Base-by-base conservation (phyloP, 2,888 invertebrate species). In the Lithophane socia region DNA sequence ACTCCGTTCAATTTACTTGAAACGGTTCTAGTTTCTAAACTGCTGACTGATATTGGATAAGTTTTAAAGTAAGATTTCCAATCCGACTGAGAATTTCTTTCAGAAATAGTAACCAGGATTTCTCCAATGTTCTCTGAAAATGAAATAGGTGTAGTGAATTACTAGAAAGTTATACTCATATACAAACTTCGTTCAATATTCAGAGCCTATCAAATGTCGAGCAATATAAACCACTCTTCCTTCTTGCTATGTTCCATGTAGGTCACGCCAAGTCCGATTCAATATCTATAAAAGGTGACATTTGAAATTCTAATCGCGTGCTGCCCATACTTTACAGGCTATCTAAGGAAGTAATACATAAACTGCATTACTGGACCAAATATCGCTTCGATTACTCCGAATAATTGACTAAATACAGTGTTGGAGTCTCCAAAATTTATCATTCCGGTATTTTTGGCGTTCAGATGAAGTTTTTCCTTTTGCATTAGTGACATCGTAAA, bases 231-330 rank as follows among this genome's bases (percentile, higher is more conserved):
- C 37, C 42, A 70, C 56, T 84, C 82, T 76, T 85, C 80, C 82
- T 80, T 73, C 77, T 81, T 65, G 61, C 58, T 64, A 61, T 68
- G 76, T 61, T 73, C 69, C 54, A 77, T 72, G 60, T 80, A 24
- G 77, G 69, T 75, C 69, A 82, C 73, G 58, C 49, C 65, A 49
- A 77, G 49, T 82, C 60, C 75, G 61, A 80, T 74, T 74, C 73
- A 74, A 82, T 82, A 76, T 69, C 87, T 81, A 71, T 87, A 86
- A 79, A 88, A 73, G 88, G 85, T 68, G 73, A 78, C 76, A 80
- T 79, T 82, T 82, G 73, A 73, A 81, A 80, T 83, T 83, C 73
- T 77, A 82, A 83, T 83, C 71, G 73, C 73, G 73, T 76, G 18
- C 82, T 77, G 73, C 4, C 66, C 82, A 73, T 80, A 79, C 79